Evolutionary conservation across 2,797 vertebrate species (phyloP).

Genomic region (Percopsis omiscomaycus): DNA sequence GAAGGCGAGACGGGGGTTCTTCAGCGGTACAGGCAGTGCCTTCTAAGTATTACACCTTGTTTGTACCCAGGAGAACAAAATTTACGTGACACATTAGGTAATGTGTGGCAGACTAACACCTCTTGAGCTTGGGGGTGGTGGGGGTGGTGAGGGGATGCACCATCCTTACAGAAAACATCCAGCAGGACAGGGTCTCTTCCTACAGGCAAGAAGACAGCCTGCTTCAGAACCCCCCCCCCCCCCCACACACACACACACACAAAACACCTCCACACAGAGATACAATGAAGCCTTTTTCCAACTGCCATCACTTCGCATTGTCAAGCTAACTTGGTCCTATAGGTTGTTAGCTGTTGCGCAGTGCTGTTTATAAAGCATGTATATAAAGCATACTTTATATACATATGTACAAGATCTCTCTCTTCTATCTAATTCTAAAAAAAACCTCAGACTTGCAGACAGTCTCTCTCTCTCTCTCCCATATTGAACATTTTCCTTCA

Average conservation of each 20-base stretch:
- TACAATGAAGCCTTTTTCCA: no score
- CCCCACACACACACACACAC: constrained; percentile 6
- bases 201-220: not conserved
- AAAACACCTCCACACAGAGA: not conserved
- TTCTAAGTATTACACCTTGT: constrained; percentile 10
- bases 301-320: not conserved
- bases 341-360: not conserved
- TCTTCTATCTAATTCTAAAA: not conserved
- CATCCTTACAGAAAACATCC: constrained; percentile 5
- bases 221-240: constrained; percentile 1
- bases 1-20: not conserved
- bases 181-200: constrained; percentile 3
- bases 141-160: constrained; percentile 14
- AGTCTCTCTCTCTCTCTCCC: not conserved
- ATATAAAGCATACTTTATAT: constrained; percentile 1
- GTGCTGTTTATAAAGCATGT: constrained; percentile 2
- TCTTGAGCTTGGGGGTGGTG: not conserved
- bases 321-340: constrained; percentile 13
- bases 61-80: constrained; percentile 9
- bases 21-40: constrained; percentile 5
- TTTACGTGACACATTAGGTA: not conserved
- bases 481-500: not conserved
- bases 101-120: constrained; percentile 5
- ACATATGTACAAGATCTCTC: constrained; percentile 1
- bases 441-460: no score